These are phyloP conservation scores for Fulmarus glacialis DNA, from an alignment of 2,113 vertebrate species.

Conservation along the genomic window DNA sequence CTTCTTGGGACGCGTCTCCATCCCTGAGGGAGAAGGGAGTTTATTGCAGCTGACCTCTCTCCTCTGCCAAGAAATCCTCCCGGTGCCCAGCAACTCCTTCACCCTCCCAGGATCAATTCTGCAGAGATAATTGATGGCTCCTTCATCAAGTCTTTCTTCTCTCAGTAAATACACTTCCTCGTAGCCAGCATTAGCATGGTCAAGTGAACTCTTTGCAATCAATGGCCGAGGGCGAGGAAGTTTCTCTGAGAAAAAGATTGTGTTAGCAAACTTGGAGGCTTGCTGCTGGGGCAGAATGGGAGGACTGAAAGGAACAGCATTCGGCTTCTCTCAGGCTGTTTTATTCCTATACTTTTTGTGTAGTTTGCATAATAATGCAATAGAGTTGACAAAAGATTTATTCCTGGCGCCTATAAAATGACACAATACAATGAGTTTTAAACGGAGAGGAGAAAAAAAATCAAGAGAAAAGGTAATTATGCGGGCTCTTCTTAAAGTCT, in stretches of 20 bases:
- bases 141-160: constrained; percentile 21
- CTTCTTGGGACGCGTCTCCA: accelerated
- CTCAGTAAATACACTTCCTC: not conserved
- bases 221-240: not conserved
- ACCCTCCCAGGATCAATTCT: not conserved
- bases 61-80: not conserved
- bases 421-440: constrained; percentile 67
- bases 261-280: constrained; percentile 56
- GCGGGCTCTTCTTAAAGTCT: constrained; percentile 32
- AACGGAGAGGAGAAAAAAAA: constrained; percentile 20
- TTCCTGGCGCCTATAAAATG: constrained; percentile 64
- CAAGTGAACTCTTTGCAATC: constrained; percentile 41
- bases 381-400: constrained; percentile 71
- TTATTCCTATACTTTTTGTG: constrained; percentile 47
- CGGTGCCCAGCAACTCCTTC: not conserved
- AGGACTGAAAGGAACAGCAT: constrained; percentile 13
- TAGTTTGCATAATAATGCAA: constrained; percentile 73
- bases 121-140: constrained; percentile 32
- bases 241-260: constrained; percentile 9
- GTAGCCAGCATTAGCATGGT: not conserved
- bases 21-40: not conserved
- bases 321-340: not conserved
- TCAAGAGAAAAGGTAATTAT: constrained; percentile 65
- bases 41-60: not conserved
- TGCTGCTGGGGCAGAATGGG: constrained; percentile 6